Evolutionary conservation across 37 sponge, comb jelly and placozoan species (phyloP).

Genomic region (Beroe forskalii): DNA sequence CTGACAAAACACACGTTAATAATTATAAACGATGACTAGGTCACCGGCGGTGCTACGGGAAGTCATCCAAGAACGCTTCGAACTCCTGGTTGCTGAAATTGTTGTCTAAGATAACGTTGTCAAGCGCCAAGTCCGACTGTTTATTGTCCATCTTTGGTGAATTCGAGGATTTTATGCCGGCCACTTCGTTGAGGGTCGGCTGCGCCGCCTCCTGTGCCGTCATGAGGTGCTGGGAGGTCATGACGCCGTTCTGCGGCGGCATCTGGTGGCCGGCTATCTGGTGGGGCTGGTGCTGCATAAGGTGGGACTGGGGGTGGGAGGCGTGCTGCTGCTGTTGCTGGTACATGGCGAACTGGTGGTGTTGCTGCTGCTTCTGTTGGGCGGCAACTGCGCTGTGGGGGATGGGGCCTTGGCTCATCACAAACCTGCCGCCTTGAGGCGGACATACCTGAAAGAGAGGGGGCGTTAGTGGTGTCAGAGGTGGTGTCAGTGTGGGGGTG

Average conservation of each 20-base stretch:
- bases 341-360: background rate
- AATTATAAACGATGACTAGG: no score
- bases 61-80: background rate
- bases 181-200: slow-evolving; percentile 34
- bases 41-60: background rate
- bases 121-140: background rate
- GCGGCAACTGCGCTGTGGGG: background rate
- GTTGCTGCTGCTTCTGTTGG: slow-evolving; percentile 1
- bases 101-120: slow-evolving; percentile 26
- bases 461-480: background rate
- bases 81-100: slow-evolving; percentile 14
- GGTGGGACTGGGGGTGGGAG: slow-evolving; percentile 44
- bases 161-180: background rate
- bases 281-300: background rate
- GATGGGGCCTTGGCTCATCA: background rate
- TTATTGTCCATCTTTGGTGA: slow-evolving; percentile 27
- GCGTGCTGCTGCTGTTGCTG: slow-evolving; percentile 18
- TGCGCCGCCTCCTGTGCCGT: slow-evolving; percentile 5
- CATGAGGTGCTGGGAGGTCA: slow-evolving; percentile 35
- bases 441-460: background rate
- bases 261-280: background rate
- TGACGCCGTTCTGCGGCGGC: background rate
- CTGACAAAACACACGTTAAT: no score
- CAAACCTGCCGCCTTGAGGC: slow-evolving; percentile 4
- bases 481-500: background rate